Base-by-base conservation (phyloP, 2,888 invertebrate genomes). In the Eilema sororculum region DNA sequence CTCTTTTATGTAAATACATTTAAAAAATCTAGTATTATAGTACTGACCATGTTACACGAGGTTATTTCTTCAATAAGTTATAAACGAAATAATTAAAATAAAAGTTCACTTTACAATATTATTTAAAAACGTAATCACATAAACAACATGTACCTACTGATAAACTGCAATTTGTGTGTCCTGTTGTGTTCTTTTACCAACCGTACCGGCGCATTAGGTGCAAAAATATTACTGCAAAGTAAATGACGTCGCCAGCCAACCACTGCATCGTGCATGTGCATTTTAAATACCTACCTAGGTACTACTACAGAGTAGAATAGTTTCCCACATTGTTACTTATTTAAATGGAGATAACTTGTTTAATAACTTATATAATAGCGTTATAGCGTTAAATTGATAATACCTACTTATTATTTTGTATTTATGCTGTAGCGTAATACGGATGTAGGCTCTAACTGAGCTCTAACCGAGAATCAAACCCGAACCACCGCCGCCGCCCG, bases 191-290 rank as follows among this genome's bases (percentile, higher is more conserved):
- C 88, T 88, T 89, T 89, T 89, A 90, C 84, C 82, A 92, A 82
- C 87, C 93, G 94, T 94, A 91, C 89, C 90, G 87, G 91, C 94
- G 94, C 94, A 93, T 92, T 94, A 93, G 92, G 90, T 87, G 93
- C 91, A 87, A 92, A 94, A 94, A 91, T 94, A 92, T 91, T 90
- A 95, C 95, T 95, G 95, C 95, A 95, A 95, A 93, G 89, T 90
- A 92, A 86, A 92, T 94, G 95, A 95, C 95, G 95, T 95, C 91
- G 93, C 85, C 91, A 91, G 93, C 85, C 91, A 91, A 93, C 90
- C 85, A 87, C 95, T 89, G 95, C 95, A 95, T 93, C 93, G 93
- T 94, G 89, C 91, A 92, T 91, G 91, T 93, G 90, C 90, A 91
- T 93, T 93, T 91, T 91, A 93, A 94, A 93, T 93, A 41, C 41